These are phyloP conservation scores for Neogale vison DNA, from an alignment of 2,113 vertebrate species.

Conservation along the genomic window DNA sequence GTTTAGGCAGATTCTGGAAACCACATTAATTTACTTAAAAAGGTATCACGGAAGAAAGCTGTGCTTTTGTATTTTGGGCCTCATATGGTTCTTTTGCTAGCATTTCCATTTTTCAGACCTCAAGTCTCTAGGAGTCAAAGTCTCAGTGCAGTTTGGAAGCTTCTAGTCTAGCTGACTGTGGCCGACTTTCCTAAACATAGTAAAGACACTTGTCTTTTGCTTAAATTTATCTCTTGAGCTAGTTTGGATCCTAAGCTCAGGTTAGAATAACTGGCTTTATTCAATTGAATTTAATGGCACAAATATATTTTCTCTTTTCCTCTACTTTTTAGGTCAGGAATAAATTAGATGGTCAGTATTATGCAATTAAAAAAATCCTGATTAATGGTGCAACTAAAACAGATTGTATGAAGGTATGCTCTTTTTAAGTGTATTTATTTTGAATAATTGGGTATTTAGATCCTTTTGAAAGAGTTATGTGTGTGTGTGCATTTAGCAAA, in stretches of 20 bases:
- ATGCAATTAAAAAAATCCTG: slow-evolving; percentile 97
- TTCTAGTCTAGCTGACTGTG: background rate
- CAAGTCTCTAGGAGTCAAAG: background rate
- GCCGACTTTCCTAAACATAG: background rate
- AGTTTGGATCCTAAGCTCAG: slow-evolving; percentile 26
- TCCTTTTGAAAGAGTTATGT: background rate
- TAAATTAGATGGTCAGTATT: slow-evolving; percentile 96
- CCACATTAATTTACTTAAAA: background rate
- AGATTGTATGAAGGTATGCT: slow-evolving; percentile 95
- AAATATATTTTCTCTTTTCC: slow-evolving; percentile 20
- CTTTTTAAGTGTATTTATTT: slow-evolving; percentile 11
- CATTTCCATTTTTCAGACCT: background rate
- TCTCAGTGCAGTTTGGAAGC: background rate
- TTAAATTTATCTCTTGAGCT: background rate
- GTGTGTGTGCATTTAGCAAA: background rate
- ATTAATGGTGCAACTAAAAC: slow-evolving; percentile 94
- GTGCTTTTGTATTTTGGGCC: background rate
- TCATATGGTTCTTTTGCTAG: background rate
- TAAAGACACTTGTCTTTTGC: background rate
- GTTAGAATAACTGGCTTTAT: background rate
- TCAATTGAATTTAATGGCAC: background rate
- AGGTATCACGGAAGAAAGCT: background rate
- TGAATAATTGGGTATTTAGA: background rate
- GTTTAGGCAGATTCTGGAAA: background rate
- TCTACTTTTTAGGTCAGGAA: slow-evolving; percentile 91